These are phyloP conservation scores for Orcinus orca DNA, from an alignment of 2,113 vertebrate genomes.

Conservation along the genomic window DNA sequence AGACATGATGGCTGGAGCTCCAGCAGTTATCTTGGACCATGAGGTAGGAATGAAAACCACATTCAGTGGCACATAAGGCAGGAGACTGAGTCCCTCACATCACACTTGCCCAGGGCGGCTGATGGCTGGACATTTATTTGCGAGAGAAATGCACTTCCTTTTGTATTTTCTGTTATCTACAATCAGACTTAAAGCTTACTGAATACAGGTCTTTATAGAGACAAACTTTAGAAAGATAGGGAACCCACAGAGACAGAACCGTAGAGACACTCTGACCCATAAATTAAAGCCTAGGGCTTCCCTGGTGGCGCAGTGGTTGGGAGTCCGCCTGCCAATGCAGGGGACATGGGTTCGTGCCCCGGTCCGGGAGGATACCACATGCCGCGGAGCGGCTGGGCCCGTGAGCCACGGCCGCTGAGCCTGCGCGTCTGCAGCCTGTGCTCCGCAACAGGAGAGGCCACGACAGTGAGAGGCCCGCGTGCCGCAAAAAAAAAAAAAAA, in stretches of 20 bases:
- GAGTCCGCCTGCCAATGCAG: too few species aligned
- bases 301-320: too few species aligned
- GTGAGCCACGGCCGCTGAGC: too few species aligned
- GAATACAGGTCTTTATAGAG: not conserved
- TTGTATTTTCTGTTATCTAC: not conserved
- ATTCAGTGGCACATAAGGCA: not conserved
- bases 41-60: not conserved
- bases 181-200: not conserved
- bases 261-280: not conserved
- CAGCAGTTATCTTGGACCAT: not conserved
- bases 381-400: too few species aligned
- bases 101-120: not conserved
- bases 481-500: too few species aligned
- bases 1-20: not conserved
- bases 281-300: not conserved
- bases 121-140: not conserved
- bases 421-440: too few species aligned
- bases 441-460: too few species aligned
- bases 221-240: not conserved
- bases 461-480: too few species aligned
- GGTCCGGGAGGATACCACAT: too few species aligned
- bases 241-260: not conserved
- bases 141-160: not conserved
- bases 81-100: not conserved
- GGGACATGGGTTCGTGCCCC: too few species aligned